A percentile compares a stretch with the other conserved stretches of the same genome.
Conservation (phyloP, 2,113 vertebrate genomes). For the Phrynocephalus versicolor region DNA sequence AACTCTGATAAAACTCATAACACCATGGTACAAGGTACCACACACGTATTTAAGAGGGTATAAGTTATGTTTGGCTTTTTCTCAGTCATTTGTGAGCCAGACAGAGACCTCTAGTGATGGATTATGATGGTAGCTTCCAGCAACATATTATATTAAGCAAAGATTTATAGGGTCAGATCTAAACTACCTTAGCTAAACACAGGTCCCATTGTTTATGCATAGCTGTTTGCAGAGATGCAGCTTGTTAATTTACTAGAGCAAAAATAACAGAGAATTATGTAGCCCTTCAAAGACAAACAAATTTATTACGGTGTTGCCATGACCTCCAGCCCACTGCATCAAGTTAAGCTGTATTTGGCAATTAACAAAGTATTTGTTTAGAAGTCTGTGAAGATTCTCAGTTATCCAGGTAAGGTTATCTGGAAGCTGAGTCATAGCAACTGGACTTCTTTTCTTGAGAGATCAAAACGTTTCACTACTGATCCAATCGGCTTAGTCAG, state of each 20-base stretch:
- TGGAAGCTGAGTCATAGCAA: no score
- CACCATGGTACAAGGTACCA: not conserved
- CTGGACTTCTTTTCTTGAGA: no score
- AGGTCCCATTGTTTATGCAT: not conserved
- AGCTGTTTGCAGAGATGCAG: no score
- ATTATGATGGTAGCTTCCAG: not conserved
- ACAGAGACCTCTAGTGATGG: not conserved
- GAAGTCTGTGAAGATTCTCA: no score
- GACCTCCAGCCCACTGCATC: not conserved
- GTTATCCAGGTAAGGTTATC: no score
- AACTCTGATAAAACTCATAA: not conserved
- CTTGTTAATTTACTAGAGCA: no score
- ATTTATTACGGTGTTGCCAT: not conserved
- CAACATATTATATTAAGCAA: not conserved
- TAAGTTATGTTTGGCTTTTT: not conserved
- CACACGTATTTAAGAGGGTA: not conserved
- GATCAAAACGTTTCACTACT: no score
- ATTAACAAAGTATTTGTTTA: not conserved
- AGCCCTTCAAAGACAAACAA: no score
- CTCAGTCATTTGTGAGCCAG: not conserved
- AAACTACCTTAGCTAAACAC: not conserved
- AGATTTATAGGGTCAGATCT: not conserved
- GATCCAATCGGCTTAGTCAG: not conserved
- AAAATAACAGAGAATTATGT: no score
- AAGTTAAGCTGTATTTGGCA: not conserved